Conservation (phyloP, 2,113 vertebrate species). For the Sinocyclocheilus anshuiensis region DNA sequence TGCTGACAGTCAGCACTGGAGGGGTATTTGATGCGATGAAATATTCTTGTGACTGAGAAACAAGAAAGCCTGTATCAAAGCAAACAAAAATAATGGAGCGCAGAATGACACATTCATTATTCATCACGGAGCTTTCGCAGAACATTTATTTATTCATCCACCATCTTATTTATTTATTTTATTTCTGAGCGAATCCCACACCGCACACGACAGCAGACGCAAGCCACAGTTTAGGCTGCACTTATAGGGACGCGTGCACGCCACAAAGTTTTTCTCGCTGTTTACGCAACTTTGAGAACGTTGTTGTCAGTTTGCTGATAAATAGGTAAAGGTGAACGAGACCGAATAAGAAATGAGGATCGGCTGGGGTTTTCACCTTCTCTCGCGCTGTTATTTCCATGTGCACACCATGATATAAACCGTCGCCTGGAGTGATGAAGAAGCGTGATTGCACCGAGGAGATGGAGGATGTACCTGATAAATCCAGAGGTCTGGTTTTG, state of each 20-base stretch:
- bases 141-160: constrained; percentile 59
- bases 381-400: constrained; percentile 23
- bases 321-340: constrained; percentile 21
- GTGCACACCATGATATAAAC: constrained; percentile 11
- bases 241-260: neutral
- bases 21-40: too few relatives aligned
- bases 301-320: constrained; percentile 19
- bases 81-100: constrained; percentile 67
- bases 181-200: constrained; percentile 49
- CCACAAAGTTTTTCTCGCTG: neutral
- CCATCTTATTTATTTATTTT: constrained; percentile 59
- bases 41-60: too few relatives aligned
- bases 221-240: constrained; percentile 31
- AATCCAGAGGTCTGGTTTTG: constrained; percentile 32
- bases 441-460: constrained; percentile 13
- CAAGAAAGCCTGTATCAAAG: constrained; percentile 54
- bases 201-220: constrained; percentile 23
- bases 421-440: constrained; percentile 28
- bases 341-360: constrained; percentile 21
- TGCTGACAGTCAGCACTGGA: too few relatives aligned
- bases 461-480: constrained; percentile 19
- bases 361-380: constrained; percentile 19
- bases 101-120: constrained; percentile 65
- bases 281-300: neutral
- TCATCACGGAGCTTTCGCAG: constrained; percentile 61